Percentiles rank a stretch among this genome's conserved stretches.
These are phyloP conservation scores for Cepaea hortensis DNA, from an alignment of 2,888 invertebrate genomes.

Conservation along the genomic window DNA sequence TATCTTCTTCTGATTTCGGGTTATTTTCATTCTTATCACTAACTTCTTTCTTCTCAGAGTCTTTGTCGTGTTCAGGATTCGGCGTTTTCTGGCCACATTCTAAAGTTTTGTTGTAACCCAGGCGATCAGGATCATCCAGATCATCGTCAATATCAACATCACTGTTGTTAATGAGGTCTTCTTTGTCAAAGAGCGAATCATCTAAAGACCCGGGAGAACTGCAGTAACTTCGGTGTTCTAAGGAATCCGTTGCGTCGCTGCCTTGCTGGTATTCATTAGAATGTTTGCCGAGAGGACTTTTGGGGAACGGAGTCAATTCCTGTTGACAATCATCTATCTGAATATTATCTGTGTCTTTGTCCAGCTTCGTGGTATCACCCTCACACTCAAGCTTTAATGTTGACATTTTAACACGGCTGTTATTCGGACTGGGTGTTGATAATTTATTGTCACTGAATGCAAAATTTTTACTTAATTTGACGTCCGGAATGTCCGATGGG, in stretches of 20 bases:
- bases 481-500: not conserved
- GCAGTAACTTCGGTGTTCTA: slow-evolving; percentile 17
- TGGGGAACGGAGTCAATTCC: not conserved
- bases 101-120: slow-evolving; percentile 33
- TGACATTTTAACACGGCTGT: slow-evolving; percentile 10
- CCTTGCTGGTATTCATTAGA: no score
- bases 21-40: slow-evolving; percentile 42
- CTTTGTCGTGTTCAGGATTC: slow-evolving; percentile 8
- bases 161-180: slow-evolving; percentile 46
- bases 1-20: slow-evolving; percentile 51
- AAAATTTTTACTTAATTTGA: not conserved
- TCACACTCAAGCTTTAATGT: not conserved
- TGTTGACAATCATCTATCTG: slow-evolving; percentile 3
- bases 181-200: slow-evolving; percentile 39
- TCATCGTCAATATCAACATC: slow-evolving; percentile 42
- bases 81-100: not conserved
- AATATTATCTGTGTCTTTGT: not conserved
- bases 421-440: not conserved
- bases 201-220: slow-evolving; percentile 29
- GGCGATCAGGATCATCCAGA: slow-evolving; percentile 29
- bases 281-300: not conserved
- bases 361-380: not conserved
- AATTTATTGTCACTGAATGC: not conserved
- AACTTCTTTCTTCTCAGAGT: slow-evolving; percentile 41
- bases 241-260: not conserved